These are phyloP conservation scores for Tenrec ecaudatus DNA, from an alignment of 2,113 vertebrate species.

Conservation along the genomic window DNA sequence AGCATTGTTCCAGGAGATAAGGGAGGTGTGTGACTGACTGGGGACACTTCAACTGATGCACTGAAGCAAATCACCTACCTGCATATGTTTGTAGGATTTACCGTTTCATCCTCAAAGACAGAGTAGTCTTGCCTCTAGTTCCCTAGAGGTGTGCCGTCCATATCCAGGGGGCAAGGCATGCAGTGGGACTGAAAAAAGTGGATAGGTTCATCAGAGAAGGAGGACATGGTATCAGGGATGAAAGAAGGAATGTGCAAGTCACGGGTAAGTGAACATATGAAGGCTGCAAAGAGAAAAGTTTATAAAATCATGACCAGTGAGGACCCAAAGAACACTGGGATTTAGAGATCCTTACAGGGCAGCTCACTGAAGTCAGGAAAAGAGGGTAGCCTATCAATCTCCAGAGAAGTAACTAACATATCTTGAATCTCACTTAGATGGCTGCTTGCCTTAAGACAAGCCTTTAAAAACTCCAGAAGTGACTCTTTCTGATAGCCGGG, in stretches of 20 bases:
- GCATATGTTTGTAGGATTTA: background rate
- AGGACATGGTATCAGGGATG: background rate
- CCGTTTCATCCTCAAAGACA: background rate
- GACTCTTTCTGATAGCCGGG: too few species aligned
- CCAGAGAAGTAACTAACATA: background rate
- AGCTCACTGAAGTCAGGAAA: background rate
- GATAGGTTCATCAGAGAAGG: background rate
- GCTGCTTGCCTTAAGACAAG: too few species aligned
- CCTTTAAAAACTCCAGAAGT: too few species aligned
- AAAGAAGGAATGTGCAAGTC: background rate
- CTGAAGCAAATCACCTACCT: conserved; percentile 30
- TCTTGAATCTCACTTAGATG: background rate
- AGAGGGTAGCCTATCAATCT: background rate
- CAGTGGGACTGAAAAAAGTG: background rate
- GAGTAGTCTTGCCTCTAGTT: background rate
- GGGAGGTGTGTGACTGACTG: background rate
- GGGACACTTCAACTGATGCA: background rate
- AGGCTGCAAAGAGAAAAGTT: background rate
- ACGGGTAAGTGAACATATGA: background rate
- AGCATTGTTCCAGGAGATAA: conserved; percentile 6
- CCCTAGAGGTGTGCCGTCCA: background rate
- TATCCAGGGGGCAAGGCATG: background rate
- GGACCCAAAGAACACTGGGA: background rate
- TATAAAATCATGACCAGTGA: background rate
- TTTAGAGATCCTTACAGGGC: background rate